These are phyloP conservation scores for Emydoidea blandingii DNA, from an alignment of 2,797 vertebrate species.

Conservation along the genomic window DNA sequence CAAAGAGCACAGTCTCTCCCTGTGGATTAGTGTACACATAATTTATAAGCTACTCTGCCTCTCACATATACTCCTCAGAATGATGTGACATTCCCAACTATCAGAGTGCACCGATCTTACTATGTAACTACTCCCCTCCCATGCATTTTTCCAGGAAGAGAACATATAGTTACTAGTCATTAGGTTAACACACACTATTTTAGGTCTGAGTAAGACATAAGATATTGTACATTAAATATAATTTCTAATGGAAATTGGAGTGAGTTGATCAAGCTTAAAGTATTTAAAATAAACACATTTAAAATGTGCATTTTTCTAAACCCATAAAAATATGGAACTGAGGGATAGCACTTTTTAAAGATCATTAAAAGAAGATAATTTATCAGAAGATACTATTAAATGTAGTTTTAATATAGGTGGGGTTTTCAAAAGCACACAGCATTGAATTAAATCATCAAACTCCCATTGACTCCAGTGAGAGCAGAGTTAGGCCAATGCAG, in stretches of 20 bases:
- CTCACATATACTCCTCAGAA: background rate
- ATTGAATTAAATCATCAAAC: background rate
- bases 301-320: background rate
- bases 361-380: background rate
- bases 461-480: background rate
- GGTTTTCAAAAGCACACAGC: background rate
- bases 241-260: background rate
- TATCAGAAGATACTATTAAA: background rate
- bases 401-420: background rate
- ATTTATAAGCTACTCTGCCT: background rate
- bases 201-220: background rate
- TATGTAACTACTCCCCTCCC: background rate
- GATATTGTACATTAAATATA: background rate
- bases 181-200: background rate
- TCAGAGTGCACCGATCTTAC: background rate
- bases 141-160: background rate
- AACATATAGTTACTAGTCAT: background rate
- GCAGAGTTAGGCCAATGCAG: background rate
- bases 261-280: background rate
- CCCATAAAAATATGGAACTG: background rate
- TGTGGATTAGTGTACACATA: background rate
- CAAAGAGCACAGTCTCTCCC: background rate
- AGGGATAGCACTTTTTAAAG: background rate
- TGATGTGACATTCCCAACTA: background rate
- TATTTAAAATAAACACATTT: background rate